These are phyloP conservation scores for Hystrix brachyura DNA, from an alignment of 2,113 vertebrate genomes.

Conservation along the genomic window DNA sequence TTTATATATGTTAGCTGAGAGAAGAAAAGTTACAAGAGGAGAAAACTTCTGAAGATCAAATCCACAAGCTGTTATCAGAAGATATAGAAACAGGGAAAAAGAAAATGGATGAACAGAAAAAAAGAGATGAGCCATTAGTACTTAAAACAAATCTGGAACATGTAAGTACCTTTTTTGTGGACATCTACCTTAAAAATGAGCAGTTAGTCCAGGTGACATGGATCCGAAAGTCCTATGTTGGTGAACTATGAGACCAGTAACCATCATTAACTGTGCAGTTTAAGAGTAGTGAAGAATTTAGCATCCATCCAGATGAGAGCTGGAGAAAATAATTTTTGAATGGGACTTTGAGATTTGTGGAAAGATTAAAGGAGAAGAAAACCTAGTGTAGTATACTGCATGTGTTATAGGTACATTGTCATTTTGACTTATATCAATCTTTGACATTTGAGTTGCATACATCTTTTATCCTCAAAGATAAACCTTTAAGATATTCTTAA, in stretches of 20 bases:
- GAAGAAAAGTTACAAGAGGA: slow-evolving; percentile 90
- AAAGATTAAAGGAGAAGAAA: slow-evolving; percentile 39
- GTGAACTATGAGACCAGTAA: not conserved
- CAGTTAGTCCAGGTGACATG: not conserved
- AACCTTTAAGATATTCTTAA: slow-evolving; percentile 24
- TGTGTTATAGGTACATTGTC: not conserved
- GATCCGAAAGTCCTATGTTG: not conserved
- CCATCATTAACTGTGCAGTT: not conserved
- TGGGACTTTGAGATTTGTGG: not conserved
- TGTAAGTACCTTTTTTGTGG: slow-evolving; percentile 83
- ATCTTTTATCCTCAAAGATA: slow-evolving; percentile 21
- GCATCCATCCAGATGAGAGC: not conserved
- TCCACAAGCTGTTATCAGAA: slow-evolving; percentile 85
- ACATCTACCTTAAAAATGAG: not conserved
- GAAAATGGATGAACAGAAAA: slow-evolving; percentile 88
- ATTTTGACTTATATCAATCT: slow-evolving; percentile 49
- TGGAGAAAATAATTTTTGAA: slow-evolving; percentile 41
- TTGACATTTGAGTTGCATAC: slow-evolving; percentile 44
- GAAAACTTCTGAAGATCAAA: slow-evolving; percentile 86
- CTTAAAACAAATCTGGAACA: slow-evolving; percentile 85
- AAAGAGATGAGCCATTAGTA: slow-evolving; percentile 86
- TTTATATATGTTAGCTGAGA: slow-evolving; percentile 85
- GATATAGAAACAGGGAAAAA: slow-evolving; percentile 86
- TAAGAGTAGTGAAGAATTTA: not conserved
- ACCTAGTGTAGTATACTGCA: not conserved